Percentiles rank a stretch among this genome's conserved stretches.
Evolutionary conservation across 2,888 invertebrate species (phyloP).

Genomic region (Tetrapedia diversipes): DNA sequence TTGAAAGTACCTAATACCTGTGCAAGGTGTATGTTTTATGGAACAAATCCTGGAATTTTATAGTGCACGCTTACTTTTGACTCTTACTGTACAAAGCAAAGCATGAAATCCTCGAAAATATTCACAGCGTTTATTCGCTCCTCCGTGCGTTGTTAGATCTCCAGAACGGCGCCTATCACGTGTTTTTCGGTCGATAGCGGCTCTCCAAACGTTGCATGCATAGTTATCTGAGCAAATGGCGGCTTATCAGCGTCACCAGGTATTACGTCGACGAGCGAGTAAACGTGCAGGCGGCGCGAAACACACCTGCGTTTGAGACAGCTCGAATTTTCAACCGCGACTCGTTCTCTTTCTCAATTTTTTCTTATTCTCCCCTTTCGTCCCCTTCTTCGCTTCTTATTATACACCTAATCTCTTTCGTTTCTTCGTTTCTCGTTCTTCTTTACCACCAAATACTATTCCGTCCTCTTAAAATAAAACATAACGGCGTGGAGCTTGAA

Average conservation of each 20-base stretch:
- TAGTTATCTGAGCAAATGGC: slow-evolving; percentile 72
- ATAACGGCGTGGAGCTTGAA: no score
- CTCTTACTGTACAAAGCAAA: no score
- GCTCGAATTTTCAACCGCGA: slow-evolving; percentile 42
- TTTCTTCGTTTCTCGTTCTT: no score
- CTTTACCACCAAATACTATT: no score
- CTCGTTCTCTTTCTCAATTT: not conserved
- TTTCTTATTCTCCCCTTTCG: no score
- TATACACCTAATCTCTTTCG: no score
- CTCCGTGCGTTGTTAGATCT: not conserved
- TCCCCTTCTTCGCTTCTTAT: no score
- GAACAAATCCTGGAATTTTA: no score
- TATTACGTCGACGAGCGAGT: slow-evolving; percentile 63
- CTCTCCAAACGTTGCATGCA: slow-evolving; percentile 60
- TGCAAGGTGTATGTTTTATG: no score
- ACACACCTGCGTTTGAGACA: slow-evolving; percentile 66
- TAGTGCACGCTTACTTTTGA: no score
- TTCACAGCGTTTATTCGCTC: not conserved
- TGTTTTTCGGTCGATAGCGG: slow-evolving; percentile 53
- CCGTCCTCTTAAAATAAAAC: no score
- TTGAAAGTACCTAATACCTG: no score
- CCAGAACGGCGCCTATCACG: slow-evolving; percentile 19
- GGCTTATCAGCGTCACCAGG: slow-evolving; percentile 72
- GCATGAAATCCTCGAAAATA: slow-evolving; percentile 6
- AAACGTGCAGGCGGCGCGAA: slow-evolving; percentile 48